Evolutionary conservation across 2,113 vertebrate species (phyloP), one percentile per base, ranked within the genome.

Genomic region (Ciconia boyciana): DNA sequence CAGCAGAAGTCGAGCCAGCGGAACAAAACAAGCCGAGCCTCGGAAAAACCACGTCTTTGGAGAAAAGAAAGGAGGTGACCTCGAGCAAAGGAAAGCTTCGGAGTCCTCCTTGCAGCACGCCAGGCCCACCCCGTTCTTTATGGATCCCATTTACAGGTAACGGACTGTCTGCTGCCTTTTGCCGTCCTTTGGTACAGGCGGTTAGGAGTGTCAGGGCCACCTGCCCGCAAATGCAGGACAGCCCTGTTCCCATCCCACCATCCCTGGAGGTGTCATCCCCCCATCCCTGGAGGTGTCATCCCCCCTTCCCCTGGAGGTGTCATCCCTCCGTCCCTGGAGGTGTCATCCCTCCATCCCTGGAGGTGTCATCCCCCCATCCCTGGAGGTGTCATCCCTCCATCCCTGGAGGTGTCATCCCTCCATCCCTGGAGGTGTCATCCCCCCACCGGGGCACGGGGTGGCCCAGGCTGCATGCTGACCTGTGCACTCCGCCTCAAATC

Each of bases 111-210:
- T 99, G 96, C 99, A 99, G 95, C 99, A 99, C 8, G 99, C 99
- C 87, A 98, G 99, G 93, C 99, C 99, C 39, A 99, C 99, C 15
- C 99, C 99, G 2, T 99, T 99, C 98, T 99, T 99, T 96, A 99
- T 99, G 99, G 99, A 99, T 97, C 99, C 99, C n/a, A 99, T 99
- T 89, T 99, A 99, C 98, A 99, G 99, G 99, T 99, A 99, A 98
- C 2, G 15, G 68, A 11, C 29, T 34, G 3, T 17, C 34, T 49
- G 74, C 90, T 91, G 86, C 89, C 69, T 43, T 49, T 16, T 3
- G 10, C 48, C 75, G 64, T 72, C 87, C 52, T 68, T 61, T 41
- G 81, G 44, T 68, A 41, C 55, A 21, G 89, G 44, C 78, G 25
- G 41, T 17, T 29, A 25, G 51, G 14, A 11, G 36, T 68, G 51